Evolutionary conservation across 1,140 invertebrate genomes (phyloP).

Genomic region (Sycophila sp.): DNA sequence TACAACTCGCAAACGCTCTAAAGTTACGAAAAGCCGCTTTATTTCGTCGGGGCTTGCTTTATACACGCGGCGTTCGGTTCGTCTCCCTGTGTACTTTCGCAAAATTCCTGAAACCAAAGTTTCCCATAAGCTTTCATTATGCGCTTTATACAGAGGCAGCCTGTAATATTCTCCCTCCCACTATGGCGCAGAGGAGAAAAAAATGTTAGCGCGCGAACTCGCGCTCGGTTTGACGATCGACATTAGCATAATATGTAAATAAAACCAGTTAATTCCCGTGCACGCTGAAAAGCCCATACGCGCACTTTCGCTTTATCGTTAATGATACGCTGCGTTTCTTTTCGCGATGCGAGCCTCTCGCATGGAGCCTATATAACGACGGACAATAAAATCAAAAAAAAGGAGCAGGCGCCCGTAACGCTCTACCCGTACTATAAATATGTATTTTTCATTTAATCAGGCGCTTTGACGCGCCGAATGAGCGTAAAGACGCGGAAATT

Average conservation of each 20-base stretch:
- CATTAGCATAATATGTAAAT: constrained; percentile 36
- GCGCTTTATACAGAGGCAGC: not conserved
- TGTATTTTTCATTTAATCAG: constrained; percentile 14
- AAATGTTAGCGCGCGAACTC: constrained; percentile 16
- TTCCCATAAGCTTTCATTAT: constrained; percentile 29
- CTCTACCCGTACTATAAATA: constrained; percentile 9
- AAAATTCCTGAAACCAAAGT: constrained; percentile 24
- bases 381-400: constrained; percentile 2
- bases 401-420: not conserved
- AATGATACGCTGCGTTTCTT: constrained; percentile 15
- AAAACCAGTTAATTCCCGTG: constrained; percentile 31
- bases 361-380: not conserved
- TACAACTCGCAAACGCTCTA: constrained; percentile 9
- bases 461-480: not conserved
- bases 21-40: constrained; percentile 18
- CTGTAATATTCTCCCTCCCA: not conserved
- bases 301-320: constrained; percentile 15
- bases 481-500: not conserved
- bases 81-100: constrained; percentile 9
- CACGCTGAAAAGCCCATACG: not conserved
- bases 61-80: not conserved
- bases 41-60: not conserved
- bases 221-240: constrained; percentile 19
- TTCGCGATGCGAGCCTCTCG: too few relatives aligned
- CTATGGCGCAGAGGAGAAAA: too few relatives aligned